Evolutionary conservation across 2,888 invertebrate species (phyloP), one percentile per base, ranked within the genome.

Genomic region (Amphipyra tragopoginis): DNA sequence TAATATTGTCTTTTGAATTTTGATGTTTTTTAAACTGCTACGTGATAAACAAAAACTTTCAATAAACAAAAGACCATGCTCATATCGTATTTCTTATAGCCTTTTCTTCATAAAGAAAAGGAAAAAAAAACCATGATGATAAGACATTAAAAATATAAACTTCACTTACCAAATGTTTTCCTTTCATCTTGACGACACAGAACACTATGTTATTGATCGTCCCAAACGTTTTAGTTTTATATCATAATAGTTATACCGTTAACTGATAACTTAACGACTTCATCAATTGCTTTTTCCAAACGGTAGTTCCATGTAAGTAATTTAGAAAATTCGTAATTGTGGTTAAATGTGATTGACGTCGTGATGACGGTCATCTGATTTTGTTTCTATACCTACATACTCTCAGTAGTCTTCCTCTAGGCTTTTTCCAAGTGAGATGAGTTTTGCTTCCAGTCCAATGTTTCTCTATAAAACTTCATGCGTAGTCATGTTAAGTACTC

Each of bases 151-250:
- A n/a, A 5, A 34, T 3, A 21, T 5, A 34, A 38, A 50, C 9
- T 9, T 33, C 5, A 65, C 79, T 75, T 14, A 77, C 77, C 77
- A 59, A 44, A 43, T 47, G 34, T 36, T 62, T 52, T 26, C 42
- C 47, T 59, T 58, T 56, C 77, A 77, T 77, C 26, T 68, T 77
- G 59, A 57, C 39, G 21, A 44, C 61, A 65, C 63, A 48, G n/a
- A 55, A 43, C 51, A 57, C 29, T 56, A 34, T 78, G 75, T 29
- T 21, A 14, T n/a, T 40, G 29, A 40, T 54, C n/a, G 6, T 38
- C 39, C 5, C 2, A 11, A 47, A 29, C 0, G 39, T 26, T 58
- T 65, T 52, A 43, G 29, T 55, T 72, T 64, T 77, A 79, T 79
- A 77, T 64, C 33, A 38, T 44, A 29, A 42, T 38, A n/a, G 45